These are phyloP conservation scores for Ypsolopha scabrella DNA, from an alignment of 2,888 invertebrate genomes.

Conservation along the genomic window DNA sequence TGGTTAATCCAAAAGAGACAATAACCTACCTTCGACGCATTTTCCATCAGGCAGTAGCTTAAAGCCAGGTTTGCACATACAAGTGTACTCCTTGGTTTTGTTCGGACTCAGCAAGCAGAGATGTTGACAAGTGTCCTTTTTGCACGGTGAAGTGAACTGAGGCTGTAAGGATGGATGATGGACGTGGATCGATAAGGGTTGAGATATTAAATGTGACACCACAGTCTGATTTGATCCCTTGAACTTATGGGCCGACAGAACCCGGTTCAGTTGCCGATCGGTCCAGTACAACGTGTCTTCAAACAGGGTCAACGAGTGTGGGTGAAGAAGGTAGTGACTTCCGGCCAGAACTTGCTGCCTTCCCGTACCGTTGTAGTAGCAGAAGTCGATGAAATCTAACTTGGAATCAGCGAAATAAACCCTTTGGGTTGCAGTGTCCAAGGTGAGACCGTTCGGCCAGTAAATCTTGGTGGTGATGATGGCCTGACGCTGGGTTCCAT, in stretches of 20 bases:
- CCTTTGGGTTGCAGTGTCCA: constrained; percentile 92
- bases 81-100: constrained; percentile 77
- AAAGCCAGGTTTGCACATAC: constrained; percentile 93
- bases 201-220: constrained; percentile 93
- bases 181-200: constrained; percentile 95
- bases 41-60: constrained; percentile 75
- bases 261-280: constrained; percentile 91
- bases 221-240: constrained; percentile 92
- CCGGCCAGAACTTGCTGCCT: constrained; percentile 89
- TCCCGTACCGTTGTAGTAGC: constrained; percentile 94
- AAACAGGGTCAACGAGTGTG: constrained; percentile 94
- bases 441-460: constrained; percentile 98
- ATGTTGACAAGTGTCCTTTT: constrained; percentile 78
- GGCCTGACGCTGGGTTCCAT: constrained; percentile 85
- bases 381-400: constrained; percentile 97
- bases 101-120: constrained; percentile 91
- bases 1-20: constrained; percentile 8
- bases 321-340: constrained; percentile 94
- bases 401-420: constrained; percentile 98
- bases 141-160: constrained; percentile 81
- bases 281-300: constrained; percentile 98
- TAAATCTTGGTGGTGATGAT: constrained; percentile 96
- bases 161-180: constrained; percentile 96
- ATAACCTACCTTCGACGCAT: constrained; percentile 73
- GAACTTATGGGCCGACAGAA: constrained; percentile 92